Conservation (phyloP, 2,888 invertebrate species). For the Plebejus melissa region DNA sequence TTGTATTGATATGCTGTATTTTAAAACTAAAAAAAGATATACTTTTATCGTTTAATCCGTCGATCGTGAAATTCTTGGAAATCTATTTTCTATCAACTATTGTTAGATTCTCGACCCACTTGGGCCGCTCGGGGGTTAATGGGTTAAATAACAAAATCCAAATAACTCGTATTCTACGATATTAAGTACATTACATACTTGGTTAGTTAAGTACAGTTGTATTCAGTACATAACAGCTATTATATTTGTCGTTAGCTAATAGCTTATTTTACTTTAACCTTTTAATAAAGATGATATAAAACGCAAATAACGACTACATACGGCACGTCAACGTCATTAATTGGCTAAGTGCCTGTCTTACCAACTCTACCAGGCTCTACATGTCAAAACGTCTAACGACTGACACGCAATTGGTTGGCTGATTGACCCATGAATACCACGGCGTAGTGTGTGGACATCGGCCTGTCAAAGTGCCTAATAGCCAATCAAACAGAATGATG, state of each 20-base stretch:
- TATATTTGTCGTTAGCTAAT: background rate
- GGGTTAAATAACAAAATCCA: too few species aligned
- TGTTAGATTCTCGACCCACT: too few species aligned
- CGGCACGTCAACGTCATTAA: background rate
- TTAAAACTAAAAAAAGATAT: too few species aligned
- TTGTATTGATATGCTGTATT: too few species aligned
- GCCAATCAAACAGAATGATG: background rate
- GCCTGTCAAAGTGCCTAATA: slow-evolving; percentile 14
- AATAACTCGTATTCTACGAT: too few species aligned
- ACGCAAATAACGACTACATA: background rate
- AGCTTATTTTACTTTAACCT: background rate
- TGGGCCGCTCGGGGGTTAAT: too few species aligned
- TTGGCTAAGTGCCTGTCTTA: background rate
- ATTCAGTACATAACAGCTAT: too few species aligned
- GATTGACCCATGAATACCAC: slow-evolving; percentile 7
- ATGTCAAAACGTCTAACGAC: slow-evolving; percentile 32
- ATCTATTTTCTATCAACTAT: too few species aligned
- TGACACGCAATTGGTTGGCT: slow-evolving; percentile 30
- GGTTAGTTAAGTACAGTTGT: too few species aligned
- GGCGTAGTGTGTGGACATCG: slow-evolving; percentile 5
- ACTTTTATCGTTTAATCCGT: too few species aligned
- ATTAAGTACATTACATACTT: too few species aligned
- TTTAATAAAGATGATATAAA: background rate
- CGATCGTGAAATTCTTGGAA: too few species aligned
- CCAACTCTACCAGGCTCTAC: background rate